Percentiles rank a stretch among this genome's conserved stretches.
These are phyloP conservation scores for Ephestia elutella DNA, from an alignment of 1,140 invertebrate species.

Conservation along the genomic window DNA sequence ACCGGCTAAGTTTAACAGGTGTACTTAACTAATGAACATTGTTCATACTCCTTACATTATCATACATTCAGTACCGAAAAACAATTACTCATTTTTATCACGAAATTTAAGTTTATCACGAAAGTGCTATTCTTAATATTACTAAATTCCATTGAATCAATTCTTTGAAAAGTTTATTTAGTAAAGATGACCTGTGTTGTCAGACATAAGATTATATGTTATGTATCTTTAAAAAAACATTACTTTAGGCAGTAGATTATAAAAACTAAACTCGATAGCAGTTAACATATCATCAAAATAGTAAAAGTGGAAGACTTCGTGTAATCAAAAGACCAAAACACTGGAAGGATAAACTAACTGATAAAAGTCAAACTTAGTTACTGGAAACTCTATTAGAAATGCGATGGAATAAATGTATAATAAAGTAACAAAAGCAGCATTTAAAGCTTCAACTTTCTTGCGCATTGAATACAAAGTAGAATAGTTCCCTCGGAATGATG, in stretches of 20 bases:
- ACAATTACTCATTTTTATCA: constrained; percentile 58
- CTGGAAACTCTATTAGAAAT: constrained; percentile 20
- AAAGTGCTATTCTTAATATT: constrained; percentile 66
- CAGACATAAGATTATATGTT: no score
- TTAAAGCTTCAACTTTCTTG: constrained; percentile 12
- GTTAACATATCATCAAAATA: constrained; percentile 19
- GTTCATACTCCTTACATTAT: constrained; percentile 66
- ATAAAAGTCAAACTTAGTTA: constrained; percentile 6
- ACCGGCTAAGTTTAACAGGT: constrained; percentile 64
- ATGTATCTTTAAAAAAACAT: no score
- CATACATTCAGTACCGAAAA: constrained; percentile 69
- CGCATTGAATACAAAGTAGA: constrained; percentile 21
- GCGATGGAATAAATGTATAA: constrained; percentile 17
- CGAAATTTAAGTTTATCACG: constrained; percentile 64
- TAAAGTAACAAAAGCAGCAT: constrained; percentile 18
- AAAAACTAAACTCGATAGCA: constrained; percentile 14
- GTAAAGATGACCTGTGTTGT: neutral
- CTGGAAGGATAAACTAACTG: constrained; percentile 21
- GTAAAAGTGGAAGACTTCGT: constrained; percentile 41
- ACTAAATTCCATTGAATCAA: constrained; percentile 70
- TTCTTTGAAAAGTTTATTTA: constrained; percentile 27
- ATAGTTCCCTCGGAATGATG: constrained; percentile 36
- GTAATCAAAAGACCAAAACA: constrained; percentile 28
- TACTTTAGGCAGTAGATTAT: no score
- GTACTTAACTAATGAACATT: constrained; percentile 67